Conservation (phyloP, 2,797 vertebrate species). For the Enoplosus armatus region DNA sequence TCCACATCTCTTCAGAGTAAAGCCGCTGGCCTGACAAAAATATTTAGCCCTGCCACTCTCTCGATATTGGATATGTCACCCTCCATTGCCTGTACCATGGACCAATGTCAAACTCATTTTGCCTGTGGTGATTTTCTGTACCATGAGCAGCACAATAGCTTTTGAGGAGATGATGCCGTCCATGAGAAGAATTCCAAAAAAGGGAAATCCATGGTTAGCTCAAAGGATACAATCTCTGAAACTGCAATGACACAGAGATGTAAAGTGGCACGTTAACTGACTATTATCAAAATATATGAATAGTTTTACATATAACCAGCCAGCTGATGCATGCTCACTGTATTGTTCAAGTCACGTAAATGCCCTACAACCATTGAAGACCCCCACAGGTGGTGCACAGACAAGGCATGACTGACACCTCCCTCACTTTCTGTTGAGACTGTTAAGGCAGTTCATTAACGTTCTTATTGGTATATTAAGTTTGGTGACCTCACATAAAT, state of each 20-base stretch:
- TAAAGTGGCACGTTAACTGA: not conserved
- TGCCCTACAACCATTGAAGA: not conserved
- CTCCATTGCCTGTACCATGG: constrained; percentile 78
- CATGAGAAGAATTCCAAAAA: constrained; percentile 46
- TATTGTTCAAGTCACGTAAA: not conserved
- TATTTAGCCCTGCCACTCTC: constrained; percentile 81
- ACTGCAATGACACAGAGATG: not conserved
- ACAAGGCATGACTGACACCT: not conserved
- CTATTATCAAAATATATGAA: not conserved
- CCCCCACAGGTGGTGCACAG: not conserved
- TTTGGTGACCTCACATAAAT: not conserved
- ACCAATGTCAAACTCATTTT: constrained; percentile 84
- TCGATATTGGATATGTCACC: constrained; percentile 84
- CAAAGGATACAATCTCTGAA: constrained; percentile 13
- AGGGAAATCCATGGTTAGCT: constrained; percentile 30
- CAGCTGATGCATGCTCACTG: not conserved
- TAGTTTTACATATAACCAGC: not conserved
- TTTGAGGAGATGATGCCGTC: constrained; percentile 52
- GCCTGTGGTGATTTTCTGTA: constrained; percentile 67
- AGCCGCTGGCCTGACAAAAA: constrained; percentile 76
- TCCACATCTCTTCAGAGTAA: constrained; percentile 67
- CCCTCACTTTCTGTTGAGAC: not conserved
- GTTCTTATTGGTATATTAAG: not conserved
- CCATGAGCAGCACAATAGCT: constrained; percentile 60
- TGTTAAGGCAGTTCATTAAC: not conserved